phyloP scores from a whole-genome alignment of 1,140 invertebrate genomes.

The Orchesella cincta region DNA sequence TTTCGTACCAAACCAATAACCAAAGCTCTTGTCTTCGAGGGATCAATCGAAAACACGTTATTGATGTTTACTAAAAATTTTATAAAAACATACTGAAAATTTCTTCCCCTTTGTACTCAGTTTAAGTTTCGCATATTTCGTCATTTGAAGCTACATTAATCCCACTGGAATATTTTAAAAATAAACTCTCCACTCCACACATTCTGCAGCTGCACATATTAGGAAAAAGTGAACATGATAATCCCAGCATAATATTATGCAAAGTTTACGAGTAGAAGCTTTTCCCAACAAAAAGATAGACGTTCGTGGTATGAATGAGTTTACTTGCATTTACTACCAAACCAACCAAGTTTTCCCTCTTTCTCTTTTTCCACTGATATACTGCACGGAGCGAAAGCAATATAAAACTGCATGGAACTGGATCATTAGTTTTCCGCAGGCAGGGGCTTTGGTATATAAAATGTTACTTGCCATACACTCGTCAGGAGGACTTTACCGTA shows the following conservation, averaged over 20 bases:
- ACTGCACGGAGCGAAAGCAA: too few relatives aligned
- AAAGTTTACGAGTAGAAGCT: conserved; percentile 9
- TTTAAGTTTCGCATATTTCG: background rate
- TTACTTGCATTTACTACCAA: background rate
- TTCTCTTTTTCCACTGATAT: background rate
- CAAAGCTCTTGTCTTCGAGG: too few relatives aligned
- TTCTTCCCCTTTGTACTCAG: too few relatives aligned
- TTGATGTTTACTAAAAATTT: too few relatives aligned
- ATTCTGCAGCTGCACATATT: background rate
- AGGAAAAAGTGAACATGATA: background rate
- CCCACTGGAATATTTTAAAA: background rate
- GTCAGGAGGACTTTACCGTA: too few relatives aligned
- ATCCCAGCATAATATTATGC: conserved; percentile 22
- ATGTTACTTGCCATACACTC: too few relatives aligned
- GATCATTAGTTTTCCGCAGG: background rate
- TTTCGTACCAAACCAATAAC: too few relatives aligned
- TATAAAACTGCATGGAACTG: background rate
- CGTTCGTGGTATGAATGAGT: background rate
- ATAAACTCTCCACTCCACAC: background rate
- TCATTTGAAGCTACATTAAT: too few relatives aligned
- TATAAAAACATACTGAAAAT: too few relatives aligned
- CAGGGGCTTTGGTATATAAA: background rate
- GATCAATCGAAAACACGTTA: too few relatives aligned
- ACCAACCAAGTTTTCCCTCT: background rate
- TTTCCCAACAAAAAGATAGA: background rate